Conservation (phyloP, 2,888 invertebrate species). For the Cryptocephalus moraei region DNA sequence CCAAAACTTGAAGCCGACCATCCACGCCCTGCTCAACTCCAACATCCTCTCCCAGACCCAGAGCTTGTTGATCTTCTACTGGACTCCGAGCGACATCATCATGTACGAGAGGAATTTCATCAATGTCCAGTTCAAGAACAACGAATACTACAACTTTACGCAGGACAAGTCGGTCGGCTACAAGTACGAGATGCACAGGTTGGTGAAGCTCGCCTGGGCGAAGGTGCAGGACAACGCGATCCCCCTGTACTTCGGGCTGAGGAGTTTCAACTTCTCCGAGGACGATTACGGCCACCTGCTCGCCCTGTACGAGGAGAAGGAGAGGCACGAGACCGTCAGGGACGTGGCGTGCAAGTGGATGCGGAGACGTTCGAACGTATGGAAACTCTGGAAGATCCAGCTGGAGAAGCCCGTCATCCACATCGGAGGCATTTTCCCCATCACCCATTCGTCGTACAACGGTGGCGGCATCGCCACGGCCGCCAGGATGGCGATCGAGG, state of each 20-base stretch:
- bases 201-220: slow-evolving; percentile 57
- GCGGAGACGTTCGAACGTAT: slow-evolving; percentile 35
- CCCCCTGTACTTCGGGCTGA: slow-evolving; percentile 42
- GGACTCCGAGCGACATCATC: slow-evolving; percentile 55
- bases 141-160: slow-evolving; percentile 39
- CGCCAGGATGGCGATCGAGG: slow-evolving; percentile 50
- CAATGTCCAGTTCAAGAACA: slow-evolving; percentile 53
- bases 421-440: slow-evolving; percentile 63
- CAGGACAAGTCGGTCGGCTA: slow-evolving; percentile 37
- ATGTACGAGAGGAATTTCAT: slow-evolving; percentile 40
- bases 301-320: slow-evolving; percentile 15
- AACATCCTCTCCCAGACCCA: slow-evolving; percentile 14
- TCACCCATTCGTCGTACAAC: slow-evolving; percentile 47
- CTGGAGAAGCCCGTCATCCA: slow-evolving; percentile 35
- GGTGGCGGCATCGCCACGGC: slow-evolving; percentile 52
- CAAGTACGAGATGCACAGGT: slow-evolving; percentile 56
- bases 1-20: slow-evolving; percentile 39
- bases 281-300: slow-evolving; percentile 40
- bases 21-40: slow-evolving; percentile 32
- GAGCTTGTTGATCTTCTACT: slow-evolving; percentile 49
- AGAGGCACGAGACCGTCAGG: slow-evolving; percentile 19
- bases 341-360: slow-evolving; percentile 62
- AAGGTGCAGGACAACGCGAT: slow-evolving; percentile 44
- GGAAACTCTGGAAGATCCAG: slow-evolving; percentile 38
- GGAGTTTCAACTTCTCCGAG: slow-evolving; percentile 41